Conservation (phyloP, 30 jellyfish, hydroid and myxozoan species). For the Hydra vulgaris region DNA sequence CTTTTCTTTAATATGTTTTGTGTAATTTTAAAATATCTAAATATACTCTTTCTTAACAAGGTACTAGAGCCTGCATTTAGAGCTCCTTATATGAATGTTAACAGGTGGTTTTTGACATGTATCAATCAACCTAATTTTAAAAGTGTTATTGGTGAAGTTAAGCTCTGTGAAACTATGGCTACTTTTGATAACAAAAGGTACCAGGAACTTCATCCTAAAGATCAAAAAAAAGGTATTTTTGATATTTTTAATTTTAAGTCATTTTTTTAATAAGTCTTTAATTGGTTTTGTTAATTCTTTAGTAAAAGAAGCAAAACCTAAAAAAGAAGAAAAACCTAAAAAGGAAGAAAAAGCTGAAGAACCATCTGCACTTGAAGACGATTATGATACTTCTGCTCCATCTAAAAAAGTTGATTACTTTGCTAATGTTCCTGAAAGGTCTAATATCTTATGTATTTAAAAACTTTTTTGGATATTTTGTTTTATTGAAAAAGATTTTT, state of each 20-base stretch:
- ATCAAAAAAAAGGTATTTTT: slow-evolving; percentile 38
- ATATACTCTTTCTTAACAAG: slow-evolving; percentile 1
- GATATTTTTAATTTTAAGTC: too few species aligned
- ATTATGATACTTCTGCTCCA: slow-evolving; percentile 26
- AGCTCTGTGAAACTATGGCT: slow-evolving; percentile 60
- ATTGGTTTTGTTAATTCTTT: not conserved
- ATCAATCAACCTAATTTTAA: slow-evolving; percentile 90
- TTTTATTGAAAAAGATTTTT: not conserved
- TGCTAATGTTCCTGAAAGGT: slow-evolving; percentile 85
- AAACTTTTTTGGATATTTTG: not conserved
- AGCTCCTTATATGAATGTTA: slow-evolving; percentile 59
- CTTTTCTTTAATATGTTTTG: too few species aligned
- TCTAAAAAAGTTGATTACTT: slow-evolving; percentile 54
- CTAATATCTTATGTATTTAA: not conserved
- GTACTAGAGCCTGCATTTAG: slow-evolving; percentile 76
- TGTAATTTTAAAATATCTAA: not conserved
- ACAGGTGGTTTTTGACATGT: slow-evolving; percentile 91
- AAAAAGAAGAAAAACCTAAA: slow-evolving; percentile 14
- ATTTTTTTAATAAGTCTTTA: too few species aligned
- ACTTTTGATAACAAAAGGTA: slow-evolving; percentile 74
- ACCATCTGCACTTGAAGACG: slow-evolving; percentile 15
- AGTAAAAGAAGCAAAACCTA: slow-evolving; percentile 16
- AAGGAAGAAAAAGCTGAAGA: slow-evolving; percentile 21
- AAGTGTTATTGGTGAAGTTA: slow-evolving; percentile 75
- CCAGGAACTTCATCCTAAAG: slow-evolving; percentile 78